Percentiles rank a stretch among this genome's conserved stretches.
Conservation (phyloP, 35 echinoderm and acorn worm genomes). For the Heliocidaris erythrogramma region DNA sequence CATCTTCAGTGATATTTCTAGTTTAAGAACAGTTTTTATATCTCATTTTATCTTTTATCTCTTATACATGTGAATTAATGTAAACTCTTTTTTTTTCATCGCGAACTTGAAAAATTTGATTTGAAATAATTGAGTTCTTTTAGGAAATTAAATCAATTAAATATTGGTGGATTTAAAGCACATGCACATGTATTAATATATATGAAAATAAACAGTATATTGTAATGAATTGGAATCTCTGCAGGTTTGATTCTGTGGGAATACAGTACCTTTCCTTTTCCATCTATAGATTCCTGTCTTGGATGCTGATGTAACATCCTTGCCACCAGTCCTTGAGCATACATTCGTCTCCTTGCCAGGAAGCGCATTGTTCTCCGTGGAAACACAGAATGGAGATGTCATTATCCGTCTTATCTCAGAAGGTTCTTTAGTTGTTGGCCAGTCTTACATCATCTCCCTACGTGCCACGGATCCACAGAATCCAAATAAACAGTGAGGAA, state of each 20-base stretch:
- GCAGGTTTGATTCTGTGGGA: neutral
- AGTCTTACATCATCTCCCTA: neutral
- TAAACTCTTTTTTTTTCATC: too few species aligned
- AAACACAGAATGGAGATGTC: neutral
- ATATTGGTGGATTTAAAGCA: too few species aligned
- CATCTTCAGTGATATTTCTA: too few species aligned
- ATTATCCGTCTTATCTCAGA: neutral
- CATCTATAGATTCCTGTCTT: neutral
- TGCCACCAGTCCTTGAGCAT: neutral
- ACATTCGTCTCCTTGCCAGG: neutral
- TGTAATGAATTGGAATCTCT: too few species aligned
- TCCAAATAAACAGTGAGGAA: neutral
- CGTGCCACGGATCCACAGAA: slow-evolving; percentile 18
- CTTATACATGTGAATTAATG: too few species aligned
- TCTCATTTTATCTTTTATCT: too few species aligned
- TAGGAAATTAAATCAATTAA: too few species aligned
- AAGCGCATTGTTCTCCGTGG: neutral
- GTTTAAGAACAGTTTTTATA: too few species aligned
- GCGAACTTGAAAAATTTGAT: too few species aligned
- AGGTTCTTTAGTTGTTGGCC: neutral
- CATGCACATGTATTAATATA: too few species aligned
- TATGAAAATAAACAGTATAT: too few species aligned
- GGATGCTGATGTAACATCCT: neutral
- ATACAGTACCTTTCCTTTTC: neutral
- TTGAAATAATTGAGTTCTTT: too few species aligned